These are phyloP conservation scores for Athalia circularis DNA, from an alignment of 2,888 invertebrate species.

Conservation along the genomic window DNA sequence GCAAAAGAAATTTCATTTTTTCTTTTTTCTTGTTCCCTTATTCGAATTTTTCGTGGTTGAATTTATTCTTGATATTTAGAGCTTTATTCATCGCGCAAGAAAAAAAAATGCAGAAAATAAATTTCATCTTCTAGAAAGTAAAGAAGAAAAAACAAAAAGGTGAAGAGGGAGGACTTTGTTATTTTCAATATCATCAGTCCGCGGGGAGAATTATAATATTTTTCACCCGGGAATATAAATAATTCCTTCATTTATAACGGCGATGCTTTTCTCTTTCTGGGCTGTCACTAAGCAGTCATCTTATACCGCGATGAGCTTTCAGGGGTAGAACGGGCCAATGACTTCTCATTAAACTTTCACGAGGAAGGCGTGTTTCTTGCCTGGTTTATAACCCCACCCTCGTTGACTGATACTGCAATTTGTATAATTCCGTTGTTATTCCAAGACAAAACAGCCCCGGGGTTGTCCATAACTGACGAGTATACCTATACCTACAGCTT, in stretches of 20 bases:
- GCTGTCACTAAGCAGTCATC: constrained; percentile 7
- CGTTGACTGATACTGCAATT: constrained; percentile 35
- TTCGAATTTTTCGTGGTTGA: too few relatives aligned
- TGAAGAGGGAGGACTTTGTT: background rate
- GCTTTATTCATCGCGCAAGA: too few relatives aligned
- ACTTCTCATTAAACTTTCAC: constrained; percentile 26
- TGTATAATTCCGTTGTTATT: constrained; percentile 47
- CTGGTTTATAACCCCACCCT: constrained; percentile 1
- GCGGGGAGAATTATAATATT: too few relatives aligned
- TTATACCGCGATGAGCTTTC: constrained; percentile 15
- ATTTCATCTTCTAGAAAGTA: too few relatives aligned
- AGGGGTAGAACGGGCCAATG: constrained; percentile 21
- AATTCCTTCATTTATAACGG: constrained; percentile 6
- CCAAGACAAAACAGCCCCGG: background rate
- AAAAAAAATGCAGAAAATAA: too few relatives aligned
- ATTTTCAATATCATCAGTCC: background rate
- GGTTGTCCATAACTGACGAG: background rate
- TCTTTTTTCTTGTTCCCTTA: too few relatives aligned
- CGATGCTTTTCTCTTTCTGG: background rate
- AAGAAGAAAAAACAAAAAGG: too few relatives aligned
- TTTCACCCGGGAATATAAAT: too few relatives aligned
- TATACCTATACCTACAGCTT: background rate
- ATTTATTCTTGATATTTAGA: too few relatives aligned
- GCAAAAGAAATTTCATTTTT: too few relatives aligned
- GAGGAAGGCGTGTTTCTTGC: constrained; percentile 23